Conservation (phyloP, 2,888 invertebrate genomes). For the Hypsopygia costalis region DNA sequence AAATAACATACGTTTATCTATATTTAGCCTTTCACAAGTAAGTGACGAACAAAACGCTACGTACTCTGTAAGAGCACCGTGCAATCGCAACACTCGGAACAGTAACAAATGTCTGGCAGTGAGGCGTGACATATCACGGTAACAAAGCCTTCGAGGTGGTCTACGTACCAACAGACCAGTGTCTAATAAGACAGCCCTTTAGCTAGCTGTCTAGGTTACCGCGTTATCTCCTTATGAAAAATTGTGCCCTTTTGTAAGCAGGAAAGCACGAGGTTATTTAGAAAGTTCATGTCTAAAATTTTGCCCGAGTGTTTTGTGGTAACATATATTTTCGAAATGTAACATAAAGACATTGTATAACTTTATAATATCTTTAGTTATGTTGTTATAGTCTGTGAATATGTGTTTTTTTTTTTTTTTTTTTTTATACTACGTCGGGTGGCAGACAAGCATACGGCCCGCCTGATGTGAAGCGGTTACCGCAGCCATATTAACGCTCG, state of each 20-base stretch:
- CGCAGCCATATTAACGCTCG: too few species aligned
- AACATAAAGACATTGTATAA: too few species aligned
- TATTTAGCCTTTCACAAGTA: too few species aligned
- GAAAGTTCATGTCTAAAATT: constrained; percentile 15
- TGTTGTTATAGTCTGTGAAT: too few species aligned
- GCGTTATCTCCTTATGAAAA: constrained; percentile 71
- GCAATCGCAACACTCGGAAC: constrained; percentile 49
- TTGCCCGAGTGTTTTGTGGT: not conserved
- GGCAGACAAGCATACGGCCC: too few species aligned
- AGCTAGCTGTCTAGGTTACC: constrained; percentile 54
- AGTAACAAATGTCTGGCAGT: constrained; percentile 59
- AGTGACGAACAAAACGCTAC: too few species aligned
- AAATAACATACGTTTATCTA: too few species aligned
- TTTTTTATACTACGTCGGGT: too few species aligned
- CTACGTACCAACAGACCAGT: constrained; percentile 46
- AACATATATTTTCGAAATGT: too few species aligned
- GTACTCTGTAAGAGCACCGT: not conserved
- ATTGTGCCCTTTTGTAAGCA: constrained; percentile 62
- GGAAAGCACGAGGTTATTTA: constrained; percentile 24
- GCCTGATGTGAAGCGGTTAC: too few species aligned
- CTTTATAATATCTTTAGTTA: too few species aligned
- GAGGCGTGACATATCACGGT: constrained; percentile 54
- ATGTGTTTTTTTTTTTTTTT: too few species aligned
- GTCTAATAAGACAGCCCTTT: constrained; percentile 70
- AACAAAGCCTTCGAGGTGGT: constrained; percentile 66